phyloP scores from a whole-genome alignment of 2,113 vertebrate species.

The Micronycteris hirsuta region DNA sequence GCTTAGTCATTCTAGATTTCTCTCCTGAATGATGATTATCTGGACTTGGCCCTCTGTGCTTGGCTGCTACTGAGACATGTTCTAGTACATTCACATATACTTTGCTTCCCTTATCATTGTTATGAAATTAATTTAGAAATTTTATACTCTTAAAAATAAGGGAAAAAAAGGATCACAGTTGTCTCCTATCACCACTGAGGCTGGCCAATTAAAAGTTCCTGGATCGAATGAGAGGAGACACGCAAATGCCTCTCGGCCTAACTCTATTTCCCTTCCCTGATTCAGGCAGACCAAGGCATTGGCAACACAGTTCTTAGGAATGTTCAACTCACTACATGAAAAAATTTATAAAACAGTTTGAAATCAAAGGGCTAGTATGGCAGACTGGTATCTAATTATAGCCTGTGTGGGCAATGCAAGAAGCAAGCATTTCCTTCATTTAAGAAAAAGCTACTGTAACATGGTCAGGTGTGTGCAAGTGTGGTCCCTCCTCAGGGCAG shows the following conservation, averaged over 20 bases:
- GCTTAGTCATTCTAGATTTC: conserved; percentile 25
- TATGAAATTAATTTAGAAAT: conserved; percentile 64
- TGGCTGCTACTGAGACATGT: conserved; percentile 56
- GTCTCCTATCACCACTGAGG: not conserved
- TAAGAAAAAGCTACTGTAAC: no score
- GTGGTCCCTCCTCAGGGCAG: conserved; percentile 24
- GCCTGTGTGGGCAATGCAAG: not conserved
- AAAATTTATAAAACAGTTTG: conserved; percentile 66
- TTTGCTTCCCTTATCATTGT: conserved; percentile 45
- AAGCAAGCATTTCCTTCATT: not conserved
- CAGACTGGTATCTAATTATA: not conserved
- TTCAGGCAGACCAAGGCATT: conserved; percentile 16
- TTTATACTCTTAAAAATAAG: conserved; percentile 47
- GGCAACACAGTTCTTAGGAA: conserved; percentile 41
- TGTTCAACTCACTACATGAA: conserved; percentile 29
- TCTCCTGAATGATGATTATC: not conserved
- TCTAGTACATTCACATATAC: not conserved
- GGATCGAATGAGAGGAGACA: not conserved
- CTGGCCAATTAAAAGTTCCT: not conserved
- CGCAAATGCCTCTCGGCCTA: not conserved
- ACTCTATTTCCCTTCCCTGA: not conserved
- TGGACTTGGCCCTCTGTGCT: not conserved
- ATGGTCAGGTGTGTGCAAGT: not conserved
- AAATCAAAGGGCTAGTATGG: not conserved
- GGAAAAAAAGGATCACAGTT: conserved; percentile 15